phyloP scores from a whole-genome alignment of 2,888 invertebrate genomes.

The Argyresthia albistria region DNA sequence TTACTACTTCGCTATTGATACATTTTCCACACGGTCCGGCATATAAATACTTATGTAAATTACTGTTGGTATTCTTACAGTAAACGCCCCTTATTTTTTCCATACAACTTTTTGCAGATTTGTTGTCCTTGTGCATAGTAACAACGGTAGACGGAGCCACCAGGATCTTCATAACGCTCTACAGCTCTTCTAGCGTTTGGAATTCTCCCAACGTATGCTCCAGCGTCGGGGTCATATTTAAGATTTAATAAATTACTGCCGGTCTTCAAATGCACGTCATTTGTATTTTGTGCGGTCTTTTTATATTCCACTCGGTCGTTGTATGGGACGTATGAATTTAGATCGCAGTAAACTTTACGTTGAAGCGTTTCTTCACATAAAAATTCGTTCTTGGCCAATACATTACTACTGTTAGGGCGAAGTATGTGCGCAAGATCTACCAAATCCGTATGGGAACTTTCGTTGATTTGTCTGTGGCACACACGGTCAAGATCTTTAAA shows the following conservation, averaged over 20 bases:
- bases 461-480: conserved; percentile 39
- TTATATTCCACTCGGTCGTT: conserved; percentile 29
- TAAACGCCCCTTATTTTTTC: background rate
- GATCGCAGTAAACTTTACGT: conserved; percentile 38
- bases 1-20: background rate
- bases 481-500: conserved; percentile 43
- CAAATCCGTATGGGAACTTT: conserved; percentile 33
- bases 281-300: conserved; percentile 18
- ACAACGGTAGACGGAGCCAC: conserved; percentile 45
- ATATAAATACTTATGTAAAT: too few species aligned
- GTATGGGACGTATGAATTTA: conserved; percentile 39
- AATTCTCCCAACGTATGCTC: too few species aligned
- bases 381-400: conserved; percentile 53
- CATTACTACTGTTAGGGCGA: conserved; percentile 28
- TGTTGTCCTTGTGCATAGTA: conserved; percentile 51
- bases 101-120: conserved; percentile 36
- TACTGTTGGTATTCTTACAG: too few species aligned
- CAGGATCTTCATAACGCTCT: conserved; percentile 22
- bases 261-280: conserved; percentile 38
- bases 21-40: background rate
- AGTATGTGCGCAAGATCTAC: conserved; percentile 41
- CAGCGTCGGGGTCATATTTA: conserved; percentile 14
- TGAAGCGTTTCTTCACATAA: conserved; percentile 41
- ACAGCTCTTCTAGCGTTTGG: conserved; percentile 12
- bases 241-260: conserved; percentile 28